Evolutionary conservation across 2,797 vertebrate genomes (phyloP), one percentile per base, ranked within the genome.

Genomic region (Picus viridis): DNA sequence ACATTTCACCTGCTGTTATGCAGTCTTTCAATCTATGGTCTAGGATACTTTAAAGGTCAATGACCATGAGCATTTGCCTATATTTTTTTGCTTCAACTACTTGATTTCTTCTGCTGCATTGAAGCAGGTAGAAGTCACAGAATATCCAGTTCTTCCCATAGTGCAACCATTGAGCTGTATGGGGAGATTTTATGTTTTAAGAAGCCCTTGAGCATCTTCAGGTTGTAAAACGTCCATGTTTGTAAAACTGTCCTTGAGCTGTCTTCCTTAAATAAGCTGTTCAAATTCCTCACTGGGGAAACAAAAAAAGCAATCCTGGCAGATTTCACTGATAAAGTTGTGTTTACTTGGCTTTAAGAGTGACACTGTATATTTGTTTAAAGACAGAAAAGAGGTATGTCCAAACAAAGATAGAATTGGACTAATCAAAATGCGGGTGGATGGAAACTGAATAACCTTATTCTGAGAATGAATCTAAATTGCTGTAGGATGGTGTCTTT

Each of bases 311-410:
- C 36, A 78, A n/a, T 90, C 62, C 45, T 53, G 75, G 71, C 56
- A 67, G 71, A 89, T 83, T 77, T 10, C 67, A 47, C 39, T 73
- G 79, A 80, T 63, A 81, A 73, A 85, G 61, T 72, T 87, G 34
- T 81, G 47, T 95, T 96, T 90, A 27, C 67, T 93, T 86, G 75
- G 65, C 88, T 81, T 54, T 78, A 76, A 57, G 45, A 81, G 59
- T 13, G 9, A 83, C 32, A 72, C 76, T 14, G 34, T 20, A 3
- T 88, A 39, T 94, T 94, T 81, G 30, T 78, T 85, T 86, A 75
- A 89, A 65, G 78, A 49, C 23, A 41, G 13, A 89, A 71, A 47
- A 91, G 8, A 68, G 63, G 23, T 29, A 34, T 24, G 67, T 81
- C 34, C 30, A 70, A 78, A 76, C 41, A 34, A 75, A 81, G 57